Conservation (phyloP, 2,797 vertebrate genomes). For the Masticophis lateralis region DNA sequence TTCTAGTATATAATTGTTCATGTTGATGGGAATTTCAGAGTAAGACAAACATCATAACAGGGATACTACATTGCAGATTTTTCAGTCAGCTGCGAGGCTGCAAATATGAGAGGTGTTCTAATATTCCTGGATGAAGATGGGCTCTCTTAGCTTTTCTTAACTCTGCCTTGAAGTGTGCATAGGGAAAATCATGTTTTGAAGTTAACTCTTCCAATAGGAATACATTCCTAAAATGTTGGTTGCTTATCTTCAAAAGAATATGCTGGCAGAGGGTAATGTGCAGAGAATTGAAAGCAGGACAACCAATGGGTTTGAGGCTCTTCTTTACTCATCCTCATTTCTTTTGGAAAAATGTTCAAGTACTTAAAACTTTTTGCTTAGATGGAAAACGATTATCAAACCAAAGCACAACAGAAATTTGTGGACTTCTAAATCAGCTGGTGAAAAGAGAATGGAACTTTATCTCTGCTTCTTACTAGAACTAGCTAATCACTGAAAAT, state of each 20-base stretch:
- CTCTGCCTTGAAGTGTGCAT: background rate
- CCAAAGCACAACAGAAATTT: background rate
- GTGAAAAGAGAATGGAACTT: background rate
- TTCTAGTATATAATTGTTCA: background rate
- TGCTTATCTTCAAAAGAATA: background rate
- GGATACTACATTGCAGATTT: background rate
- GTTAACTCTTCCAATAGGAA: background rate
- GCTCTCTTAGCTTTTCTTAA: background rate
- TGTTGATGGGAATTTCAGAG: background rate
- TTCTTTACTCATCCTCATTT: background rate
- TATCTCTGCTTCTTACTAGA: background rate
- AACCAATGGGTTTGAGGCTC: background rate
- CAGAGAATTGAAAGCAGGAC: background rate
- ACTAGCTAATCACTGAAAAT: background rate
- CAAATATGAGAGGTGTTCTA: background rate
- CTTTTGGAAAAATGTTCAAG: background rate
- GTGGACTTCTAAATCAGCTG: background rate
- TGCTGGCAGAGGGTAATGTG: background rate
- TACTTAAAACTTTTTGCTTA: background rate
- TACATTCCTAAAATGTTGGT: background rate
- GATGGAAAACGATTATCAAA: background rate
- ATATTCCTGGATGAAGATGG: background rate
- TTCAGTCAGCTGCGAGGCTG: background rate
- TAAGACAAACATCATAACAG: background rate
- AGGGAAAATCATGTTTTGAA: background rate